These are phyloP conservation scores for Pedicia rivosa DNA, from an alignment of 2,888 invertebrate species.

Conservation along the genomic window DNA sequence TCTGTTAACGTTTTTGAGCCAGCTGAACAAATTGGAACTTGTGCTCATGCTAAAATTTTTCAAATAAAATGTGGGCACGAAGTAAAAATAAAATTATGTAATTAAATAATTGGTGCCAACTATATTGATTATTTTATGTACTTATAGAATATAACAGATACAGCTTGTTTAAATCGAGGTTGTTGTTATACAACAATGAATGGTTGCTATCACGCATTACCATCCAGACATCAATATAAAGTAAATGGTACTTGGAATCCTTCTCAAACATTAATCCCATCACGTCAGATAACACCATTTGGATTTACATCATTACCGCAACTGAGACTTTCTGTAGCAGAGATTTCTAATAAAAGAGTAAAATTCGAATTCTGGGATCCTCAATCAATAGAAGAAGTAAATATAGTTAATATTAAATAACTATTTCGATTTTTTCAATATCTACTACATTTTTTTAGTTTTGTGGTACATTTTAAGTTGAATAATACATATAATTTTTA, in stretches of 20 bases:
- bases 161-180: neutral
- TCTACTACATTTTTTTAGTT: too few relatives aligned
- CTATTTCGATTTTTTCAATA: too few relatives aligned
- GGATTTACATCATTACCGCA: neutral
- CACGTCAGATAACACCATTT: neutral
- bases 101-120: neutral
- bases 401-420: neutral
- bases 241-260: neutral
- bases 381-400: neutral
- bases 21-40: neutral
- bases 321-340: constrained; percentile 1
- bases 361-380: constrained; percentile 1
- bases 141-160: neutral
- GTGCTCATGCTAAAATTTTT: constrained; percentile 1
- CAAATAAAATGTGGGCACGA: neutral
- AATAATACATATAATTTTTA: too few relatives aligned
- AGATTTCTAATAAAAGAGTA: neutral
- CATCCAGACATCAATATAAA: constrained; percentile 8
- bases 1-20: neutral
- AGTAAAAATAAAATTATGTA: neutral
- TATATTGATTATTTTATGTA: neutral
- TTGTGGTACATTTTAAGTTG: too few relatives aligned
- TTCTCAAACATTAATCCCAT: neutral
- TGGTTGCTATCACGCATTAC: constrained; percentile 9
- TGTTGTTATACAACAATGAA: constrained; percentile 7